Percentiles rank a stretch among this genome's conserved stretches.
phyloP scores from a whole-genome alignment of 1,140 invertebrate species.

The Hormaphis cornu region DNA sequence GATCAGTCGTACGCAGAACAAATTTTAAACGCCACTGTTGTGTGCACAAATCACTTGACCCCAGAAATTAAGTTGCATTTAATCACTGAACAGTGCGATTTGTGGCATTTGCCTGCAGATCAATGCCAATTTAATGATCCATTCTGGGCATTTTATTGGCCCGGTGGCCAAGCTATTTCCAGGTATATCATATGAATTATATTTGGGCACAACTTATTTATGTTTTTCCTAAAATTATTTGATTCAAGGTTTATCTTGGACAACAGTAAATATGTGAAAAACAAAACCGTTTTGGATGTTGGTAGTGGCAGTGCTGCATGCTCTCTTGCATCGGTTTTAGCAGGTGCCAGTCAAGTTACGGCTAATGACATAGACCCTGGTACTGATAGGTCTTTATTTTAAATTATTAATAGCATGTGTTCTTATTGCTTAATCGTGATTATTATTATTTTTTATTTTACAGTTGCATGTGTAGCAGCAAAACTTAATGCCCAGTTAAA shows the following conservation, averaged over 20 bases:
- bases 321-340: constrained; percentile 43
- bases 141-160: constrained; percentile 54
- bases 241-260: constrained; percentile 46
- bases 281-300: constrained; percentile 42
- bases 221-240: constrained; percentile 32
- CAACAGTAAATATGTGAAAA: constrained; percentile 39
- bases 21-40: not conserved
- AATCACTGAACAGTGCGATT: constrained; percentile 46
- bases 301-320: constrained; percentile 44
- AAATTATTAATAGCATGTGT: constrained; percentile 24
- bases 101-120: constrained; percentile 43
- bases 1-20: not conserved
- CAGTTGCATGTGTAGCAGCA: constrained; percentile 43
- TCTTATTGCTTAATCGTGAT: constrained; percentile 43
- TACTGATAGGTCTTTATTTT: constrained; percentile 32
- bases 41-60: constrained; percentile 44
- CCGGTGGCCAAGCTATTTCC: constrained; percentile 49
- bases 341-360: constrained; percentile 40
- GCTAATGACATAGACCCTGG: constrained; percentile 48
- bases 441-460: constrained; percentile 43
- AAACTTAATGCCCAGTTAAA: constrained; percentile 47
- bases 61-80: constrained; percentile 48
- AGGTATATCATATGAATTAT: constrained; percentile 39
- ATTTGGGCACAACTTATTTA: not conserved
- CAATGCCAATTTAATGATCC: constrained; percentile 44